Base-by-base conservation (phyloP, 2,113 vertebrate species). In the Seriola rivoliana region DNA sequence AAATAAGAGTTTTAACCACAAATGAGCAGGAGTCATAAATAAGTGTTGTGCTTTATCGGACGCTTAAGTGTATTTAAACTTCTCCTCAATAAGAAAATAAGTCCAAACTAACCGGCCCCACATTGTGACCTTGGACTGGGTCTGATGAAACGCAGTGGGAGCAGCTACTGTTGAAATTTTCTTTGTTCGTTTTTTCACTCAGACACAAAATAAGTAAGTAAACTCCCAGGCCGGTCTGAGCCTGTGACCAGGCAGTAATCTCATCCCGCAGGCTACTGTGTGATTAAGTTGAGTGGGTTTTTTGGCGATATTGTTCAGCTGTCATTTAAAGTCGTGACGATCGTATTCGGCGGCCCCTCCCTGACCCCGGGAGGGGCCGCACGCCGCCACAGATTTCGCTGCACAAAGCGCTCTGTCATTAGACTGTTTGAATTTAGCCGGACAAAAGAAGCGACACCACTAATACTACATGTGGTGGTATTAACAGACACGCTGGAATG, bases 281-380 rank as follows among this genome's bases (percentile, higher is more conserved):
- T 90, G 78, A 91, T 93, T 90, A 89, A 55, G 25, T 10, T 29
- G 21, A 59, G 75, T 63, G 89, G 78, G 40, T 29, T 42, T 88
- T 75, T 59, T 69, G 54, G 34, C 29, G 81, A 80, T 88, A 90
- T 91, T 88, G 86, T 86, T 85, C 70, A 75, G 69, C 64, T 62
- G 83, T 84, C 62, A 38, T 78, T 84, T 88, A 44, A 78, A 46
- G 75, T 42, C 36, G 10, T 29, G 2, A 12, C 67, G 16, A 50
- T 64, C 62, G 21, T 42, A 38, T 67, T 81, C 52, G 32, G 40
- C 13, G 6, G 9, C 36, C 25, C 57, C 69, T 86, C 55, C 67
- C 80, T 54, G 68, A 57, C 67, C 40, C 83, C 55, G 85, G 85
- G 84, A 88, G 85, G 65, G 60, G 75, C 77, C 29, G 34, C 23